Percentiles rank a stretch among this genome's conserved stretches.
Conservation (phyloP, 2,113 vertebrate species). For the Brienomyrus brachyistius region DNA sequence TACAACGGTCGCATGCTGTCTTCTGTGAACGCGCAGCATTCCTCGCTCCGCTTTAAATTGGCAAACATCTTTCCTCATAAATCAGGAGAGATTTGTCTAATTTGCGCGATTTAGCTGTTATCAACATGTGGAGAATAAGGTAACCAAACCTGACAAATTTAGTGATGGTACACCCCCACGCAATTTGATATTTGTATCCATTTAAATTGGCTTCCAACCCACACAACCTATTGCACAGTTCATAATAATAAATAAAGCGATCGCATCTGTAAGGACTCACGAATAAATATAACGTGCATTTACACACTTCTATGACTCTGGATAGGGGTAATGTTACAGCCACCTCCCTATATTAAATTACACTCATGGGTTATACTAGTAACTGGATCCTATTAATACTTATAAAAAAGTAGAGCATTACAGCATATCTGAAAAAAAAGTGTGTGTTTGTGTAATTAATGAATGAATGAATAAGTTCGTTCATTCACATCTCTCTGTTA, state of each 20-base stretch:
- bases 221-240: neutral
- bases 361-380: neutral
- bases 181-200: neutral
- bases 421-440: neutral
- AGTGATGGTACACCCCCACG: neutral
- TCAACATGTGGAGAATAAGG: neutral
- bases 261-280: neutral
- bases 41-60: neutral
- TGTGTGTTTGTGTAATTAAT: neutral
- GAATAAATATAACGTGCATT: neutral
- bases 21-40: neutral
- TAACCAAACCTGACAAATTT: neutral
- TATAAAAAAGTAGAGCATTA: neutral
- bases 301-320: neutral
- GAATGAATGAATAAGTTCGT: neutral
- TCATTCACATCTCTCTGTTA: neutral
- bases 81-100: neutral
- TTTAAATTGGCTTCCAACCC: neutral
- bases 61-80: neutral
- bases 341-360: neutral
- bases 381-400: neutral
- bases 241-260: neutral
- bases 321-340: neutral
- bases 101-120: neutral
- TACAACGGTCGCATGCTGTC: neutral